Conservation (phyloP, 1,140 invertebrate species). For the Ostrea edulis region DNA sequence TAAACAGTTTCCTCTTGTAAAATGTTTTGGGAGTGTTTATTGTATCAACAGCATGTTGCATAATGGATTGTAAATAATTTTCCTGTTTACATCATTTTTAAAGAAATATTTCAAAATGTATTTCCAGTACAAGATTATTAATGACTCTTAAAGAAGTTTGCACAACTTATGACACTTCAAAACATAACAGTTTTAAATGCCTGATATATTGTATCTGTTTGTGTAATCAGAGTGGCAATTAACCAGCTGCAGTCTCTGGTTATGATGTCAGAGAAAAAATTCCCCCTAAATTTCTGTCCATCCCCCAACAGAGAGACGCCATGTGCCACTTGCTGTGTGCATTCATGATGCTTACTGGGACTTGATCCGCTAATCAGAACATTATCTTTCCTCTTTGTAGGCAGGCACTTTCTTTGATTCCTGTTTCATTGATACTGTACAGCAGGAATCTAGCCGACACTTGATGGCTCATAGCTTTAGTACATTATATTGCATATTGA, state of each 20-base stretch:
- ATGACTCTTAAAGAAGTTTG: background rate
- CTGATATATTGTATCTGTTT: conserved; percentile 15
- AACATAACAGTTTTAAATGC: background rate
- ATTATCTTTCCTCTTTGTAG: conserved; percentile 20
- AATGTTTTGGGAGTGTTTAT: background rate
- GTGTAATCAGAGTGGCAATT: background rate
- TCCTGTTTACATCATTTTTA: background rate
- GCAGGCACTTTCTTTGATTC: conserved; percentile 23
- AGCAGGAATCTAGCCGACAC: background rate
- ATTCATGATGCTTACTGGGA: conserved; percentile 3
- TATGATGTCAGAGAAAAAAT: conserved; percentile 10
- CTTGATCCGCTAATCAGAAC: conserved; percentile 31
- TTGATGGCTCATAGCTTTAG: background rate
- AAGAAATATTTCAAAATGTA: background rate
- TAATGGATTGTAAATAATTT: background rate
- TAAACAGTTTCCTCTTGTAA: too few species aligned
- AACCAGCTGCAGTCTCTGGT: conserved; percentile 22
- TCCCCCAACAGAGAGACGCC: conserved; percentile 18
- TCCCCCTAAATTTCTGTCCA: background rate
- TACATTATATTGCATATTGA: background rate
- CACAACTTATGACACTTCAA: conserved; percentile 12
- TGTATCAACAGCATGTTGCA: background rate
- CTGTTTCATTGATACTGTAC: conserved; percentile 20
- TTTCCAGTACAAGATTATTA: background rate
- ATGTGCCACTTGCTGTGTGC: conserved; percentile 33